phyloP scores from a whole-genome alignment of 1,140 invertebrate species.

The Monochamus saltuarius region DNA sequence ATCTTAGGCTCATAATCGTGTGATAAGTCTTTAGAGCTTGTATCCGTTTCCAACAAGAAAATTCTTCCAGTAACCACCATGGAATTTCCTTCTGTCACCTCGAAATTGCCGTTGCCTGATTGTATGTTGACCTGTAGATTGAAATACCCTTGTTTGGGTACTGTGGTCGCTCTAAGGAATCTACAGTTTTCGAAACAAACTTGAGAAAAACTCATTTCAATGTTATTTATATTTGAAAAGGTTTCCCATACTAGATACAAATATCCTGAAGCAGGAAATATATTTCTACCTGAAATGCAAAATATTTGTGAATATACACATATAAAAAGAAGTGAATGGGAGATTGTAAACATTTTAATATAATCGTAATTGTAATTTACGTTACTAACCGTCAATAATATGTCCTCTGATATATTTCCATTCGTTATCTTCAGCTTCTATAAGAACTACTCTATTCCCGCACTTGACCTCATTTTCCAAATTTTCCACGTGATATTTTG shows the following conservation, averaged over 20 bases:
- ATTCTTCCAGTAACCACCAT: conserved; percentile 19
- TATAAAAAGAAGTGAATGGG: no score
- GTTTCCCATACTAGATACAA: conserved; percentile 87
- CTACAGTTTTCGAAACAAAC: conserved; percentile 84
- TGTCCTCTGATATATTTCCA: conserved; percentile 81
- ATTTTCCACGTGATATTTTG: conserved; percentile 23
- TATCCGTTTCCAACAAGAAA: background rate
- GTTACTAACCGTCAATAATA: conserved; percentile 73
- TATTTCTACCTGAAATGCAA: conserved; percentile 65
- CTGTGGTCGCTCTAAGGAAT: conserved; percentile 78
- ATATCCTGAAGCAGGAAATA: conserved; percentile 90
- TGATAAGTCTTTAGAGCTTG: background rate
- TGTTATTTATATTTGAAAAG: conserved; percentile 73
- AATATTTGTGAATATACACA: background rate
- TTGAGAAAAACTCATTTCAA: conserved; percentile 67
- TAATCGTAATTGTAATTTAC: background rate
- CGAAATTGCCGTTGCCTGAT: conserved; percentile 77
- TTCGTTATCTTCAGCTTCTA: conserved; percentile 66
- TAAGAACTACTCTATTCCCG: conserved; percentile 50
- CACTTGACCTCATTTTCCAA: conserved; percentile 62
- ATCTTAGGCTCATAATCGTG: background rate
- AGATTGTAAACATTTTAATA: no score
- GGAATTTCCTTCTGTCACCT: conserved; percentile 52
- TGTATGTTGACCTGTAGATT: conserved; percentile 81
- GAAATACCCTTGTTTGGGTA: conserved; percentile 68